Evolutionary conservation across 2,888 invertebrate species (phyloP), one percentile per base, ranked within the genome.

Genomic region (Isoperla grammatica): DNA sequence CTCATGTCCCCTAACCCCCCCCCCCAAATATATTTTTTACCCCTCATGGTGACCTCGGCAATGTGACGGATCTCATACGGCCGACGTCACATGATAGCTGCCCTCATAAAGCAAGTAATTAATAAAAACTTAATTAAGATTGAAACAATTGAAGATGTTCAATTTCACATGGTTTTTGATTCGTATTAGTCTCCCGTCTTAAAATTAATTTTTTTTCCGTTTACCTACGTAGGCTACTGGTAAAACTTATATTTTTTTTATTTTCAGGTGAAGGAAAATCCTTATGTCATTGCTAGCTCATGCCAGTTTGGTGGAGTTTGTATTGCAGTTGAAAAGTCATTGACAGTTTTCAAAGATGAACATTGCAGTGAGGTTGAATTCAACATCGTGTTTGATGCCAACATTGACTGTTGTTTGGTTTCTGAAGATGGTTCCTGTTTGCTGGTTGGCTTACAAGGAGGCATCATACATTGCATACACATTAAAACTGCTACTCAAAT

Each of bases 261-360:
- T 54, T 58, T 61, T 39, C 22, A 69, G 69, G 61, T 69, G 13
- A n/a, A 58, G 37, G 54, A 61, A 8, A 62, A 63, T 61, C 69
- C 66, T 3, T 53, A 62, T 39, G 59, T 66, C 6, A 8, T 57
- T 2, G 67, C 71, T 68, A 68, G 8, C 37, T 72, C 22, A 68
- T 70, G n/a, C 64, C 64, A 45, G 58, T 17, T 17, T 45, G 61
- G 55, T 49, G 17, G 68, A 58, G 59, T 73, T 17, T 73, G 71
- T 35, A 60, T 74, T 4, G 68, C 67, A 20, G 67, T 73, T 39
- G 71, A 73, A 49, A 71, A 69, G 57, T 72, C 72, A 1, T 67
- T 75, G 20, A 71, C 71, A 13, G 66, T 74, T 60, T 74, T 75
- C 59, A 63, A 64, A n/a, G 67, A 72, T 50, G 70, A 71, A 19